These are phyloP conservation scores for Gobionotothen gibberifrons DNA, from an alignment of 2,797 vertebrate genomes.

Conservation along the genomic window DNA sequence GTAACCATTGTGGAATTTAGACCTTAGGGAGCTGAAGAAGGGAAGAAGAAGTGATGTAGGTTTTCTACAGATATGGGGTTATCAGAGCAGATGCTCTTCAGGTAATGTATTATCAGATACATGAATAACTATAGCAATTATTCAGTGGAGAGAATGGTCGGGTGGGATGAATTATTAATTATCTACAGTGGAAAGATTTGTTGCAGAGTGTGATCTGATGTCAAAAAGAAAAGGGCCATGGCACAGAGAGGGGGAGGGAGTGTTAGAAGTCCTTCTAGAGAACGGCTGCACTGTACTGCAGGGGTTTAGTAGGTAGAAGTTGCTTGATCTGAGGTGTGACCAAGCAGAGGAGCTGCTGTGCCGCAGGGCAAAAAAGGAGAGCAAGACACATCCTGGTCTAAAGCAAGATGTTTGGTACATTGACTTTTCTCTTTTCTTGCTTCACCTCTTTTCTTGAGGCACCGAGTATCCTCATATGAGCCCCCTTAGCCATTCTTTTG, in stretches of 20 bases:
- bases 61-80: constrained; percentile 37
- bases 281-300: constrained; percentile 29
- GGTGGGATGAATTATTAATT: constrained; percentile 60
- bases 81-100: constrained; percentile 56
- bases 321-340: constrained; percentile 46
- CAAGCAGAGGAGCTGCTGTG: constrained; percentile 35
- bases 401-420: constrained; percentile 39
- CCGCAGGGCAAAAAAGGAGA: constrained; percentile 31
- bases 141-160: constrained; percentile 52
- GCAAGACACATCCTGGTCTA: constrained; percentile 39
- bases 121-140: constrained; percentile 69
- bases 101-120: constrained; percentile 60
- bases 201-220: constrained; percentile 58
- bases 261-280: constrained; percentile 38
- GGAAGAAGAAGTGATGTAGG: background rate
- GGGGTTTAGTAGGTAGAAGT: constrained; percentile 18
- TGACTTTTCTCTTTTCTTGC: constrained; percentile 50
- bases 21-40: constrained; percentile 1
- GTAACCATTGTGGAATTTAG: constrained; percentile 1
- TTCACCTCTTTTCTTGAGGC: constrained; percentile 60
- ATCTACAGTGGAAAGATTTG: constrained; percentile 55
- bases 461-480: constrained; percentile 35
- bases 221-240: constrained; percentile 44
- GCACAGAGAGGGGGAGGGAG: background rate
- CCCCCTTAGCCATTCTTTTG: constrained; percentile 44